Base-by-base conservation (phyloP, 2,888 invertebrate species). In the Cantharis nigra region DNA sequence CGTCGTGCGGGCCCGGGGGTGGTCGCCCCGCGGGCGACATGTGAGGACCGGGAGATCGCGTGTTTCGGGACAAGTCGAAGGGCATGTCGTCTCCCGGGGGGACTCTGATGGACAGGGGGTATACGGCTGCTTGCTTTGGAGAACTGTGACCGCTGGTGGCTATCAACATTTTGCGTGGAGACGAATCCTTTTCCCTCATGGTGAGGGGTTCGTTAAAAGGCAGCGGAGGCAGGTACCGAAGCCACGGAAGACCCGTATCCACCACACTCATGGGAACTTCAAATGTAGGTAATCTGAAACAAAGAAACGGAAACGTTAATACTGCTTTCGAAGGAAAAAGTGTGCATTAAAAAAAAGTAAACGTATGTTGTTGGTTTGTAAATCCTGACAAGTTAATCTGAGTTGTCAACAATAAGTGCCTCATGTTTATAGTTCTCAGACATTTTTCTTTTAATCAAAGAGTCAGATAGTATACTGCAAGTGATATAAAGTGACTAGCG, bases 141-240 rank as follows among this genome's bases (percentile, higher is more conserved):
- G 93, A 94, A 82, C 90, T 90, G 86, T 91, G 91, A 74, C 92
- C 91, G 81, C 89, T 90, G 86, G 91, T 84, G 11, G 88, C 87
- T 74, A 90, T 88, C 87, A 94, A 91, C 94, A 96, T 95, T 91
- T 96, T 96, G 90, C 96, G 92, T 88, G 96, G 96, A 88, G 95
- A 95, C 89, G 96, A 94, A 91, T 96, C 96, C 91, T 97, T 96
- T 91, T 96, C 96, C 91, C 96, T 93, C 94, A 94, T 94, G 88
- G 91, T 94, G 91, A 92, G 90, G 10, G 86, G 86, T 80, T 86
- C 87, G 85, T 89, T 87, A 84, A 89, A 86, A 85, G 89, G 89
- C 88, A 90, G 88, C 86, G 89, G 86, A 85, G 89, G 88, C 86
- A 89, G 83, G 85, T 87, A 86, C 87, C 88, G 88, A 87, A 89